Percentiles rank a stretch among this genome's conserved stretches.
phyloP scores from a whole-genome alignment of 2,113 vertebrate genomes.

The Myotis davidii region DNA sequence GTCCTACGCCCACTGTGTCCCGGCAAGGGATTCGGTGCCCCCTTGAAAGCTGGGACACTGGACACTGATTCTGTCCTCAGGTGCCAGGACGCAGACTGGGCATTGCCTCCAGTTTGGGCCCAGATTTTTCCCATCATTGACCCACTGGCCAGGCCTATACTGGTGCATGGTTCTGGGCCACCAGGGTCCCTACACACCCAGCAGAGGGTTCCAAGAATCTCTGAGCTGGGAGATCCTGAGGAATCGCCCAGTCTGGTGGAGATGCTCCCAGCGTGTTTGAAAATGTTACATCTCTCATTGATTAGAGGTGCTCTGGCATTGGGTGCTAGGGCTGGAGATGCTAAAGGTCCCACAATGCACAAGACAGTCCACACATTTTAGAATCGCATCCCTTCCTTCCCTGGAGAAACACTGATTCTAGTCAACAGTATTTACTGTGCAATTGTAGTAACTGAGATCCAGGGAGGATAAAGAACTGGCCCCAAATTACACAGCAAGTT shows the following conservation, averaged over 20 bases:
- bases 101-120: background rate
- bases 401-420: slow-evolving; percentile 13
- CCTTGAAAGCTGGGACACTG: background rate
- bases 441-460: background rate
- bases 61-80: background rate
- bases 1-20: background rate
- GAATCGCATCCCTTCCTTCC: background rate
- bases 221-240: background rate
- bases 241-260: background rate
- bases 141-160: background rate
- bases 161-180: background rate
- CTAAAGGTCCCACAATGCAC: background rate
- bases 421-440: background rate
- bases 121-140: background rate
- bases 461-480: background rate
- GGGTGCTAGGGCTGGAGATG: background rate
- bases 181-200: background rate
- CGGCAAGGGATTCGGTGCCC: background rate
- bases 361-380: background rate
- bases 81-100: background rate
- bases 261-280: background rate
- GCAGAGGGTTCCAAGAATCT: background rate
- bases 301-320: background rate
- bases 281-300: background rate
- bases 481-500: background rate